Base-by-base conservation (phyloP, 2,888 invertebrate genomes). In the Drosophila lutescens region DNA sequence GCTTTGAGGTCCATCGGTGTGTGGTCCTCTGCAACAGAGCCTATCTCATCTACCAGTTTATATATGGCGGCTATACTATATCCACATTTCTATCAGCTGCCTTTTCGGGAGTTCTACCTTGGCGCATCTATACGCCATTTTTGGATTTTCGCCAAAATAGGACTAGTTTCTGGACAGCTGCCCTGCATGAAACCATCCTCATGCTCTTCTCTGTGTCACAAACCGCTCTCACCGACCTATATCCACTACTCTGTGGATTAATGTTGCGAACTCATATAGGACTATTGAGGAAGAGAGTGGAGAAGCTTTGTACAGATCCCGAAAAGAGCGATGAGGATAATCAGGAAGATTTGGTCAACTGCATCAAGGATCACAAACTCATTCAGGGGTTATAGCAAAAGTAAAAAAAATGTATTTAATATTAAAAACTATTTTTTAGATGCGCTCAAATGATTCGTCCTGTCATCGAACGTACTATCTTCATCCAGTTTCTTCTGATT, bases 51-150 rank as follows among this genome's bases (percentile, higher is more conserved):
- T 83, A 63, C 23, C 26, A 61, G 30, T 6, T 17, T 1, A 34
- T 50, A 10, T 82, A 71, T 46, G 7, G 9, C 4, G 0, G 4
- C 17, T 83, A 72, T 9, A 65, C 44, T 1, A 8, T 30, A 0
- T 8, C 34, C 1, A 75, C 73, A 0, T 68, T 62, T 7, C 1
- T 79, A 0, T 47, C 51, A 1, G 51, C 74, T 0, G 40, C 59
- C 6, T 2, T 51, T 0, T 26, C 44, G 2, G 74, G 73, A 1
- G 32, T 30, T 1, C 8, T 46, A 1, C 78, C 84, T 0, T 82
- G 69, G 77, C 57, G 71, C 4, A 13, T 82, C 3, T 79, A 79
- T n/a, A 79, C 65, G 43, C 74, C 67, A 0, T 54, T 78, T 10
- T 6, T 82, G 4, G 70, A 82, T 13, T 77, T 76, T 74, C 72